Evolutionary conservation across 2,113 vertebrate species (phyloP).

Genomic region (Colossoma macropomum): DNA sequence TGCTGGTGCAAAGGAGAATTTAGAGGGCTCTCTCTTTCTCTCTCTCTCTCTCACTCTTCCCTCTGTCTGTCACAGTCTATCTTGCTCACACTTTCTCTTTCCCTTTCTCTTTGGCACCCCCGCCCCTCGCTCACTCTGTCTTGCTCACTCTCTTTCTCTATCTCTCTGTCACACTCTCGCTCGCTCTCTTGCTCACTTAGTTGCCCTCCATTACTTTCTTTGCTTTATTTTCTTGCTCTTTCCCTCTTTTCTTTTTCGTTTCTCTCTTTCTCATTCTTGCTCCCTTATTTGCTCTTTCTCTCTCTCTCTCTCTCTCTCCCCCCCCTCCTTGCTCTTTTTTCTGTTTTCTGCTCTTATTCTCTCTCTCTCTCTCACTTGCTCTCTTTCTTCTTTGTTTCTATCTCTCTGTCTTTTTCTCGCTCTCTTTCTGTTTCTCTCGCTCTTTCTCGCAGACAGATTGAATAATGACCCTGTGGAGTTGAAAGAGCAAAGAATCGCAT

Average conservation of each 20-base stretch:
- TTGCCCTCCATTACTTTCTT: neutral
- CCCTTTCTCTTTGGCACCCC: neutral
- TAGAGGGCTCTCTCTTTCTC: neutral
- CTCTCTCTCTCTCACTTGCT: neutral
- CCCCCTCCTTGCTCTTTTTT: neutral
- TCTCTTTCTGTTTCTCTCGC: neutral
- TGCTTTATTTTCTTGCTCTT: neutral
- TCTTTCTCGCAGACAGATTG: constrained; percentile 40
- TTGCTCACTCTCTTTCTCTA: neutral
- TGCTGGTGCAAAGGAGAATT: neutral
- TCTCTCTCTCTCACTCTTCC: too few species aligned
- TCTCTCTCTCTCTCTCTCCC: neutral
- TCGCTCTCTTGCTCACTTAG: neutral
- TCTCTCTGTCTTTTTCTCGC: neutral
- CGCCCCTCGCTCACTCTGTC: neutral
- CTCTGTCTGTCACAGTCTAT: neutral
- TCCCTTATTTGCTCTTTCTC: neutral
- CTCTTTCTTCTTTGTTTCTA: neutral
- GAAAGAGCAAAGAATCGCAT: constrained; percentile 51
- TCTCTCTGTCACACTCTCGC: neutral
- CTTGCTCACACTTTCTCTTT: neutral
- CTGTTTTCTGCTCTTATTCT: too few species aligned
- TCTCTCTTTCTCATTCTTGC: neutral
- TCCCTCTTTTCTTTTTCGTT: neutral
- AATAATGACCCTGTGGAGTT: constrained; percentile 56